Conservation (phyloP, 2,113 vertebrate genomes). For the Cephalopholis sonnerati region DNA sequence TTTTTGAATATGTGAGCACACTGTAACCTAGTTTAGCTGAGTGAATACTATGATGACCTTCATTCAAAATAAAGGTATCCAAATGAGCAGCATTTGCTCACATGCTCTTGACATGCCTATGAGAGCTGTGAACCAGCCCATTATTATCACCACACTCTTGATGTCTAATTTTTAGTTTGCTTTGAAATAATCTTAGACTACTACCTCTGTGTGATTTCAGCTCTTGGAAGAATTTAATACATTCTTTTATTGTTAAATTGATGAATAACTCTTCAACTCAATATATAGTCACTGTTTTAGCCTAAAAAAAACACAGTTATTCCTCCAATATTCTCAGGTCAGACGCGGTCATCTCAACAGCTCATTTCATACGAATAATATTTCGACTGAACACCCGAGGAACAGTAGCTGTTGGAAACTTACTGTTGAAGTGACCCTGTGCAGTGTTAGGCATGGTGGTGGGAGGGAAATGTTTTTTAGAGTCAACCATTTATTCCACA, state of each 20-base stretch:
- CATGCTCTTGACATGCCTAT: not conserved
- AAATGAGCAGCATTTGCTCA: conserved; percentile 2
- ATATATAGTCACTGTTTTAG: not conserved
- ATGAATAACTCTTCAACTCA: not conserved
- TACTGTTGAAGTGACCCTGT: conserved; percentile 32
- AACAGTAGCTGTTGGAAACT: conserved; percentile 22
- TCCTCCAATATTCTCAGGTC: conserved; percentile 29
- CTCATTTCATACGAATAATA: conserved; percentile 27
- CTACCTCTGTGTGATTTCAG: conserved; percentile 1
- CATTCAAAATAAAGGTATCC: not conserved
- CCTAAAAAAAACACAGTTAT: not conserved
- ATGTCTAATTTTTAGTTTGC: not conserved
- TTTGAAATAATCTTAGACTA: conserved; percentile 4
- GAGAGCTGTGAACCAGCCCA: not conserved
- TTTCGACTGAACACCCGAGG: not conserved
- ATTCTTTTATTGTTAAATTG: not conserved
- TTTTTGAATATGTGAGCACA: not conserved
- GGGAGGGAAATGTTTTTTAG: conserved; percentile 45
- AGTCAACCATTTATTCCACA: conserved; percentile 64
- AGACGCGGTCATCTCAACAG: conserved; percentile 19
- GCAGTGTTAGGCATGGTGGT: conserved; percentile 26
- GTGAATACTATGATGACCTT: not conserved
- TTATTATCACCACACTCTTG: not conserved
- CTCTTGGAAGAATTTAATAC: not conserved
- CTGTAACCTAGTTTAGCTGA: not conserved